A percentile compares a stretch with the other conserved stretches of the same genome.
phyloP scores from a whole-genome alignment of 2,888 invertebrate genomes.

The Pollenia amentaria region DNA sequence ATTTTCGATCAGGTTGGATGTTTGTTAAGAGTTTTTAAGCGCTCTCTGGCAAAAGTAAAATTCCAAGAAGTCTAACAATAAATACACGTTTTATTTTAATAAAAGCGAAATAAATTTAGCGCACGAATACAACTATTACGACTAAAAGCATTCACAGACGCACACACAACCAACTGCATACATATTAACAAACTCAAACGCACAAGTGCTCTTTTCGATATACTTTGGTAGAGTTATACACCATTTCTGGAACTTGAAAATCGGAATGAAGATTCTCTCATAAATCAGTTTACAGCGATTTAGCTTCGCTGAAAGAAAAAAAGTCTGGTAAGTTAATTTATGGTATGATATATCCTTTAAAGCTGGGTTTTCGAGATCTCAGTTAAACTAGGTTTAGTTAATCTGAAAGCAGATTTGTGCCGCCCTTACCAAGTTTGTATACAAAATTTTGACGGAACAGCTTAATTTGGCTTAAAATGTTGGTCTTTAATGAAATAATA shows the following conservation, averaged over 20 bases:
- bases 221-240: slow-evolving; percentile 37
- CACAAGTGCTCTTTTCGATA: slow-evolving; percentile 46
- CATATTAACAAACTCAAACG: background rate
- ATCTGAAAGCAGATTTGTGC: too few relatives aligned
- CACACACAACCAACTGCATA: background rate
- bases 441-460: too few relatives aligned
- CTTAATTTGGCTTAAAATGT: too few relatives aligned
- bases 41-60: slow-evolving; percentile 56
- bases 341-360: too few relatives aligned
- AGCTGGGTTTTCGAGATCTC: too few relatives aligned
- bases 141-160: slow-evolving; percentile 11
- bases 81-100: slow-evolving; percentile 70
- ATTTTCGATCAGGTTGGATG: slow-evolving; percentile 58
- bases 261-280: background rate
- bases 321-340: too few relatives aligned
- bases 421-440: too few relatives aligned
- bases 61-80: slow-evolving; percentile 74
- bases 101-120: slow-evolving; percentile 67
- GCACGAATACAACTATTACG: slow-evolving; percentile 60
- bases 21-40: slow-evolving; percentile 18
- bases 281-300: too few relatives aligned
- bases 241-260: slow-evolving; percentile 21
- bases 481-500: too few relatives aligned
- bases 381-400: too few relatives aligned
- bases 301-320: too few relatives aligned